These are phyloP conservation scores for Chaetodon trifasciatus DNA, from an alignment of 2,797 vertebrate species.

Conservation along the genomic window DNA sequence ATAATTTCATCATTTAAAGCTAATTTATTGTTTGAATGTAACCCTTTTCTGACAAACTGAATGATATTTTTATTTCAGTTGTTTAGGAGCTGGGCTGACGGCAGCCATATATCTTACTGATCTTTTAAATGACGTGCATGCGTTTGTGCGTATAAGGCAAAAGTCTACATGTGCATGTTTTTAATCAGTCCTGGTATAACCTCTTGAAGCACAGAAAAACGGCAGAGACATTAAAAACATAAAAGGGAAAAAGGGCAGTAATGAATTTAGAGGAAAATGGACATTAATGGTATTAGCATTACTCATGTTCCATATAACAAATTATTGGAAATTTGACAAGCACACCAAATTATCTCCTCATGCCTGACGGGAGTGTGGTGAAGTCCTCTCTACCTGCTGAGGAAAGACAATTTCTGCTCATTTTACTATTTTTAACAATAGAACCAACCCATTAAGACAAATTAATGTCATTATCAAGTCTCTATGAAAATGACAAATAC, in stretches of 20 bases:
- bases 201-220: slow-evolving; percentile 97
- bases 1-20: slow-evolving; percentile 32
- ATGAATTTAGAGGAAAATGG: slow-evolving; percentile 99
- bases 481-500: slow-evolving; percentile 99
- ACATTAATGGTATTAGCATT: slow-evolving; percentile 99
- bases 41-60: slow-evolving; percentile 29
- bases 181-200: slow-evolving; percentile 92
- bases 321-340: slow-evolving; percentile 99
- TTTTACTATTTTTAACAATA: slow-evolving; percentile 99
- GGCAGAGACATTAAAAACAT: slow-evolving; percentile 96
- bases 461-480: slow-evolving; percentile 99
- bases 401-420: slow-evolving; percentile 99
- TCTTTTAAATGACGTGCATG: slow-evolving; percentile 57
- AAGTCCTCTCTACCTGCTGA: slow-evolving; percentile 98
- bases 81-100: slow-evolving; percentile 40
- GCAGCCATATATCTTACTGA: slow-evolving; percentile 50
- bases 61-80: slow-evolving; percentile 32
- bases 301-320: slow-evolving; percentile 99
- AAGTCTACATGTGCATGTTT: slow-evolving; percentile 82
- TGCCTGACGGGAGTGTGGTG: slow-evolving; percentile 93
- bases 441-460: slow-evolving; percentile 99
- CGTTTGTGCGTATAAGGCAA: slow-evolving; percentile 68
- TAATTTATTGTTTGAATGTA: slow-evolving; percentile 31
- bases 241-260: slow-evolving; percentile 99
- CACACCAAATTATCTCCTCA: slow-evolving; percentile 99